These are phyloP conservation scores for Taenaris catops DNA, from an alignment of 2,888 invertebrate genomes.

Conservation along the genomic window DNA sequence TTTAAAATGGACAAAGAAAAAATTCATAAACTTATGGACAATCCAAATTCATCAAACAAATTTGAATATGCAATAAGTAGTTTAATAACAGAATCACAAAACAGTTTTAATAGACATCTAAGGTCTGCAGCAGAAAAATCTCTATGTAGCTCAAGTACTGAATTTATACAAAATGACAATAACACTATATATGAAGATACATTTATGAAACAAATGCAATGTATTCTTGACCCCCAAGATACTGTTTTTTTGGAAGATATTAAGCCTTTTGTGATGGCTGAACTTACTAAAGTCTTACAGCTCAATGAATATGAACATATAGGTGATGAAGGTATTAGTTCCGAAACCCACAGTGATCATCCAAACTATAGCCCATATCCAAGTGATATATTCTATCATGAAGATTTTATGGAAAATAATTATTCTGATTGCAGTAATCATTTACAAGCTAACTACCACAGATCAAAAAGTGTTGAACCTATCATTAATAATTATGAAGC, in stretches of 20 bases:
- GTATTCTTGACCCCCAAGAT: slow-evolving; percentile 79
- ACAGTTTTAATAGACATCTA: slow-evolving; percentile 62
- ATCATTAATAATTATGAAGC: slow-evolving; percentile 23
- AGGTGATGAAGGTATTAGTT: slow-evolving; percentile 31
- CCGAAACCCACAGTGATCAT: slow-evolving; percentile 8
- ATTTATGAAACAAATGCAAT: slow-evolving; percentile 85
- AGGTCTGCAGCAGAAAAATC: slow-evolving; percentile 71
- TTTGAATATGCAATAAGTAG: slow-evolving; percentile 74
- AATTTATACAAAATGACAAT: slow-evolving; percentile 81
- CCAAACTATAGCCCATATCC: slow-evolving; percentile 12
- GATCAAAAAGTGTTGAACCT: slow-evolving; percentile 21
- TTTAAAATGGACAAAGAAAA: slow-evolving; percentile 74
- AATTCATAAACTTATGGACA: slow-evolving; percentile 69
- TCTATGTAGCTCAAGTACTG: slow-evolving; percentile 52
- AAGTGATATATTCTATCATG: slow-evolving; percentile 11
- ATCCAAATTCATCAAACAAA: slow-evolving; percentile 70
- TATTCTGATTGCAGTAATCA: slow-evolving; percentile 28
- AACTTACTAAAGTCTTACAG: slow-evolving; percentile 77
- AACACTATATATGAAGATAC: slow-evolving; percentile 85
- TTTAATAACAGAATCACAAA: slow-evolving; percentile 70
- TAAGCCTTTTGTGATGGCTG: slow-evolving; percentile 80
- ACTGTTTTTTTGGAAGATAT: slow-evolving; percentile 77
- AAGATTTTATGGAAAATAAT: slow-evolving; percentile 23
- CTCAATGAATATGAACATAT: slow-evolving; percentile 50
- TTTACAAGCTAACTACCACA: slow-evolving; percentile 10